Percentiles rank a stretch among this genome's conserved stretches.
Evolutionary conservation across 2,113 vertebrate genomes (phyloP).

Genomic region (Megaceryle torquata): DNA sequence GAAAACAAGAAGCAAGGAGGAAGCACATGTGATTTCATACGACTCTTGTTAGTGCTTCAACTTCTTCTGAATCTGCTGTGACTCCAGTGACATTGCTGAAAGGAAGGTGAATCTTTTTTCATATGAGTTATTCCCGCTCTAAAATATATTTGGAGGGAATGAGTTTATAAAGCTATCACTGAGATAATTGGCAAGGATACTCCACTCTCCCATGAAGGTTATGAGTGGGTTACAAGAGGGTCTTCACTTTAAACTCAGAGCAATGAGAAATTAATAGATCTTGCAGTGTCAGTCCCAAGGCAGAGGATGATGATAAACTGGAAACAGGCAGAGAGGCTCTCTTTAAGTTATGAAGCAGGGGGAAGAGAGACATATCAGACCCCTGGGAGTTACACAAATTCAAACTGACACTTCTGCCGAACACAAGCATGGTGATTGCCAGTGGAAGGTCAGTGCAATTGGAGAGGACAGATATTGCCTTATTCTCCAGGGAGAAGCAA

Average conservation of each 20-base stretch:
- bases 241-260: conserved; percentile 48
- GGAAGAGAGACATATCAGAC: background rate
- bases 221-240: conserved; percentile 45
- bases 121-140: conserved; percentile 37
- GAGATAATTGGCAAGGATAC: conserved; percentile 67
- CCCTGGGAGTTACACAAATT: background rate
- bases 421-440: background rate
- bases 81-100: conserved; percentile 67
- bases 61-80: conserved; percentile 11
- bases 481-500: background rate
- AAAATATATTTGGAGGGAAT: conserved; percentile 58
- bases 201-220: conserved; percentile 66
- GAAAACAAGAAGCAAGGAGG: background rate
- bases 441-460: conserved; percentile 9
- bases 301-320: conserved; percentile 46
- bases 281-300: conserved; percentile 37
- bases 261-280: conserved; percentile 64
- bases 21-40: background rate
- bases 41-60: background rate
- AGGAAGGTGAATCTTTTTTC: conserved; percentile 68
- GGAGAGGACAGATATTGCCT: background rate
- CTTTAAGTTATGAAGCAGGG: background rate
- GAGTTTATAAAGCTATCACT: conserved; percentile 65
- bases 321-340: conserved; percentile 1
- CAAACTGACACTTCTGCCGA: background rate